A percentile compares a stretch with the other conserved stretches of the same genome.
These are phyloP conservation scores for Tiliacea citrago DNA, from an alignment of 2,888 invertebrate genomes.

Conservation along the genomic window DNA sequence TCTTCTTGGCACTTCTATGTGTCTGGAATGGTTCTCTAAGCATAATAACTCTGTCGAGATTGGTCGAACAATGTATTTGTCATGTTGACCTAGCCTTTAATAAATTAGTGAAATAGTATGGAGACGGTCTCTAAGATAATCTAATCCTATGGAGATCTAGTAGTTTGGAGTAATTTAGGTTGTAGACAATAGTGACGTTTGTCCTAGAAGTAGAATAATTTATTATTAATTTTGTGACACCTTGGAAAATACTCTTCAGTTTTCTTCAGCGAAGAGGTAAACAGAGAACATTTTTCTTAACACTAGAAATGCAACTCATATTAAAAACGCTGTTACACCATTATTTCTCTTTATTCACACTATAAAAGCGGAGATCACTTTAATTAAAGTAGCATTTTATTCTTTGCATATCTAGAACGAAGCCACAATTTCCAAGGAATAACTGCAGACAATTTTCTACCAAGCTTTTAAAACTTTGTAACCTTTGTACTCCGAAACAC, in stretches of 20 bases:
- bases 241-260: background rate
- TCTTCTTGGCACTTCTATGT: background rate
- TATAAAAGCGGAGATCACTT: constrained; percentile 42
- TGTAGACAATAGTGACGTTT: background rate
- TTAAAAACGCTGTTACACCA: constrained; percentile 49
- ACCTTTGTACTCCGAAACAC: constrained; percentile 23
- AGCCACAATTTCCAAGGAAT: constrained; percentile 55
- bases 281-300: constrained; percentile 15
- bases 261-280: background rate
- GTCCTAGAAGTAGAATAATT: background rate
- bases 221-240: no score
- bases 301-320: constrained; percentile 40
- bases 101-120: constrained; percentile 32
- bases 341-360: constrained; percentile 48
- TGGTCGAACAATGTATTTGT: constrained; percentile 17
- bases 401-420: constrained; percentile 41
- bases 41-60: constrained; percentile 35
- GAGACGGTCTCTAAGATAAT: constrained; percentile 24
- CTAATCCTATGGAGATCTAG: constrained; percentile 15
- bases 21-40: background rate
- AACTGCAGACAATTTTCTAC: constrained; percentile 58
- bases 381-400: constrained; percentile 62
- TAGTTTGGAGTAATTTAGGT: constrained; percentile 8
- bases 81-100: constrained; percentile 20
- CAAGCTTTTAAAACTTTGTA: constrained; percentile 57